These are phyloP conservation scores for Merops nubicus DNA, from an alignment of 2,113 vertebrate species.

Conservation along the genomic window DNA sequence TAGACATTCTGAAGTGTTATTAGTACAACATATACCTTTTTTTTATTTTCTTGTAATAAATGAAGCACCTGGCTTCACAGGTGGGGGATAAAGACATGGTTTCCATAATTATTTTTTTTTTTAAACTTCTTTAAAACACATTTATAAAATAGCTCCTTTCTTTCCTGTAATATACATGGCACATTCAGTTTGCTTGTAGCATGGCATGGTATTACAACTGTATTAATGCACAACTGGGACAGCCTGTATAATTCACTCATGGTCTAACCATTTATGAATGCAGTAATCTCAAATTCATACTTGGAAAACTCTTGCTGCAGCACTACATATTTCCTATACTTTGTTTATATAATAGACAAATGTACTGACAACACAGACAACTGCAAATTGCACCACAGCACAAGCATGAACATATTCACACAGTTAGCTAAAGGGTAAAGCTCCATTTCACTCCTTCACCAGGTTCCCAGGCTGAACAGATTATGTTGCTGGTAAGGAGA, in stretches of 20 bases:
- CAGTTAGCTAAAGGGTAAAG: background rate
- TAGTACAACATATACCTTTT: background rate
- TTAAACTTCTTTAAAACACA: background rate
- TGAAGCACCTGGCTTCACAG: conserved; percentile 43
- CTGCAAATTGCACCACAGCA: background rate
- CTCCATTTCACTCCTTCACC: background rate
- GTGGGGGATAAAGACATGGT: background rate
- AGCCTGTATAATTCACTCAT: background rate
- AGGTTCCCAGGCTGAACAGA: background rate
- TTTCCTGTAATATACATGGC: background rate
- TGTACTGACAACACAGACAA: background rate
- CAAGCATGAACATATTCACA: background rate
- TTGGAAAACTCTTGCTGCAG: background rate
- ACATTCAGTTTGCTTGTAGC: background rate
- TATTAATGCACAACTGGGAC: background rate
- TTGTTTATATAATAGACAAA: background rate
- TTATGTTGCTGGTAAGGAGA: background rate
- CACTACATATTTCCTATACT: background rate
- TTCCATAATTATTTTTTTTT: background rate
- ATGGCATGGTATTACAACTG: background rate
- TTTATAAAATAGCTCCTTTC: background rate
- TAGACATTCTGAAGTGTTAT: background rate
- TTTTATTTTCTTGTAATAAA: conserved; percentile 27
- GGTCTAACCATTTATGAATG: background rate
- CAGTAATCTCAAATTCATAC: background rate